Percentiles rank a stretch among this genome's conserved stretches.
phyloP scores from a whole-genome alignment of 2,888 invertebrate species.

The Lasiommata megera region DNA sequence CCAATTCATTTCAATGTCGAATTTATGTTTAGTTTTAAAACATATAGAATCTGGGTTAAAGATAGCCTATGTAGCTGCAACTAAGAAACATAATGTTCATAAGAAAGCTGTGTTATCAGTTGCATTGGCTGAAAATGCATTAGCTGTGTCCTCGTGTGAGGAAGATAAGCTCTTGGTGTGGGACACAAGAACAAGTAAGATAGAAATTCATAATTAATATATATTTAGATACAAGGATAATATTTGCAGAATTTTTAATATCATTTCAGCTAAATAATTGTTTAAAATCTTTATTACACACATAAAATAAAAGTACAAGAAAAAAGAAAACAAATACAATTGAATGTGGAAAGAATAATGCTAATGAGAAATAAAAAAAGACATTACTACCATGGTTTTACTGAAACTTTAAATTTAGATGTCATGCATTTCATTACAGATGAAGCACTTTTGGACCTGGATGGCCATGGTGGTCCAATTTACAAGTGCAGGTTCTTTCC shows the following conservation, averaged over 20 bases:
- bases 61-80: constrained; percentile 76
- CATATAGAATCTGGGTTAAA: constrained; percentile 64
- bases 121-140: constrained; percentile 81
- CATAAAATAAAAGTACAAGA: no score
- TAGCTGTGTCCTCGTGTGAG: constrained; percentile 83
- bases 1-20: constrained; percentile 63
- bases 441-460: constrained; percentile 69
- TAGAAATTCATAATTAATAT: not conserved
- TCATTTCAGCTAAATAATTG: no score
- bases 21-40: constrained; percentile 65
- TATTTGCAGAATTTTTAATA: no score
- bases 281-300: no score
- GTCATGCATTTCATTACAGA: constrained; percentile 54
- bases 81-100: constrained; percentile 69
- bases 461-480: constrained; percentile 85
- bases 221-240: no score
- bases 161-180: constrained; percentile 82
- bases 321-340: no score
- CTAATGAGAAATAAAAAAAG: no score
- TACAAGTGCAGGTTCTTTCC: constrained; percentile 86
- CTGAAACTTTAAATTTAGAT: no score
- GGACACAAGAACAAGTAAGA: constrained; percentile 82
- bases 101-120: constrained; percentile 78
- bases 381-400: no score
- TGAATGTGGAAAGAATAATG: no score